These are phyloP conservation scores for Lucifuga dentata DNA, from an alignment of 2,113 vertebrate species.

Conservation along the genomic window DNA sequence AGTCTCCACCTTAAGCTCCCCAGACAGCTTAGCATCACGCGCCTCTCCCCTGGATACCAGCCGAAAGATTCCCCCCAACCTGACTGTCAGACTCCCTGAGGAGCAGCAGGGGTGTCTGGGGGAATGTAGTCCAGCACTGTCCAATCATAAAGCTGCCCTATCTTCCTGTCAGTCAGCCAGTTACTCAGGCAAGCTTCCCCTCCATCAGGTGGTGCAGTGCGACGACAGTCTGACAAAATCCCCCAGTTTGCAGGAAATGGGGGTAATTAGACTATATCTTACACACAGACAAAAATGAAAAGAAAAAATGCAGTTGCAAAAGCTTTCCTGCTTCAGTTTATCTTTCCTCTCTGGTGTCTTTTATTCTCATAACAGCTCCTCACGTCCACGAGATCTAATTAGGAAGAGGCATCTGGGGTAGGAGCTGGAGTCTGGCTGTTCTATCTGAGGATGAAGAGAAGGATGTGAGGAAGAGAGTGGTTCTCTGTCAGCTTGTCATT, in stretches of 20 bases:
- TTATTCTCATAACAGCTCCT: conserved; percentile 37
- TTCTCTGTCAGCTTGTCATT: conserved; percentile 17
- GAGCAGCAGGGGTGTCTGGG: conserved; percentile 13
- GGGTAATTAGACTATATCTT: conserved; percentile 7
- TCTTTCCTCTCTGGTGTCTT: conserved; percentile 26
- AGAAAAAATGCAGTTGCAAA: not conserved
- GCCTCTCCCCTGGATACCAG: conserved; percentile 39
- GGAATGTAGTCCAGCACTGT: conserved; percentile 11
- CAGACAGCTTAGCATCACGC: conserved; percentile 38
- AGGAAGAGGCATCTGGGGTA: conserved; percentile 50
- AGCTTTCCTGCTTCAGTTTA: not conserved
- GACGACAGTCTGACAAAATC: conserved; percentile 67
- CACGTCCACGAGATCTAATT: conserved; percentile 68
- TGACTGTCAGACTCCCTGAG: conserved; percentile 23
- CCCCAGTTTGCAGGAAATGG: conserved; percentile 55
- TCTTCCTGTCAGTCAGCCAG: conserved; percentile 52
- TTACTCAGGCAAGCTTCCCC: conserved; percentile 33
- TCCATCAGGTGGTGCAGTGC: conserved; percentile 79
- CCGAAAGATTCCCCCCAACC: not conserved
- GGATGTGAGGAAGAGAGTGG: conserved; percentile 8
- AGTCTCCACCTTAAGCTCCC: conserved; percentile 37
- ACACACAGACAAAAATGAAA: not conserved
- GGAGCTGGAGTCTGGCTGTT: conserved; percentile 24
- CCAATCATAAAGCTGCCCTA: conserved; percentile 27
- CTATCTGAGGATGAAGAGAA: conserved; percentile 16